Evolutionary conservation across 1,140 invertebrate species (phyloP).

Genomic region (Atta colombica): DNA sequence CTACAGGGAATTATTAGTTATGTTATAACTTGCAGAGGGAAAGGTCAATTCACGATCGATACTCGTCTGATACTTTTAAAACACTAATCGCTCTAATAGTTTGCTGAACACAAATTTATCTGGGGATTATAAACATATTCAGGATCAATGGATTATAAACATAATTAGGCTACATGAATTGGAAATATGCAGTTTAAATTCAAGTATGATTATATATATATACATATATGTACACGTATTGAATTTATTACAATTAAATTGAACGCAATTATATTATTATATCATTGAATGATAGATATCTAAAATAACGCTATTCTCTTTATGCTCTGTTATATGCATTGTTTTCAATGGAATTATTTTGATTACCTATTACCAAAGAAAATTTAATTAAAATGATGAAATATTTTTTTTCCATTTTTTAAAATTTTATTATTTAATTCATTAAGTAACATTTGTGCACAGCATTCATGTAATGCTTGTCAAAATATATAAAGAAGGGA

Average conservation of each 20-base stretch:
- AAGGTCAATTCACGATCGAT: conserved; percentile 56
- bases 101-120: conserved; percentile 8
- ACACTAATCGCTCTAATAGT: conserved; percentile 1
- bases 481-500: background rate
- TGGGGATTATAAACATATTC: background rate
- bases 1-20: background rate
- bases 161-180: background rate
- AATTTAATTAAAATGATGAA: background rate
- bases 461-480: conserved; percentile 11
- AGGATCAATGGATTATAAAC: background rate
- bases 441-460: background rate
- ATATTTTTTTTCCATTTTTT: background rate
- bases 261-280: background rate
- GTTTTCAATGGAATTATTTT: background rate
- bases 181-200: background rate
- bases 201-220: background rate
- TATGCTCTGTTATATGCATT: background rate
- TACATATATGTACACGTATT: too few species aligned
- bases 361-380: background rate
- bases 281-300: background rate
- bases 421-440: too few species aligned
- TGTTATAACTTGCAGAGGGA: conserved; percentile 9
- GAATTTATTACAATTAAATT: background rate
- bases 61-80: conserved; percentile 3
- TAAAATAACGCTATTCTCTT: background rate